Percentiles rank a stretch among this genome's conserved stretches.
These are phyloP conservation scores for Cantharis flavilabris DNA, from an alignment of 2,888 invertebrate genomes.

Conservation along the genomic window DNA sequence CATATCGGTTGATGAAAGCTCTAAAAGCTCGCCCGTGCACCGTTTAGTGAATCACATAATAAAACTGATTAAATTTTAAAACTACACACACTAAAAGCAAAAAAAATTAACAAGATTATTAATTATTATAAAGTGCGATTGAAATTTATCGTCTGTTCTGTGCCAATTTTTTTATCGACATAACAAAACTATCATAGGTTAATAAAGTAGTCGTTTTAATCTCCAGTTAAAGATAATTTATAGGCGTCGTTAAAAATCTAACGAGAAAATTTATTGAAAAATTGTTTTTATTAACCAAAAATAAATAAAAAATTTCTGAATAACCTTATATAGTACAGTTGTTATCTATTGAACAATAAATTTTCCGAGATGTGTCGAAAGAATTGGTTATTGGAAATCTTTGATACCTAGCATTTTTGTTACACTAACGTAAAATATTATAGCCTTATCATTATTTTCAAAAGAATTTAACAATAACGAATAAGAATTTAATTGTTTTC, in stretches of 20 bases:
- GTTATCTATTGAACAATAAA: slow-evolving; percentile 17
- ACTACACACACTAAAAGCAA: neutral
- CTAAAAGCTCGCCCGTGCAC: neutral
- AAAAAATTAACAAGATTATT: too few relatives aligned
- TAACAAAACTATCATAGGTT: neutral
- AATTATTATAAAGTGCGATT: neutral
- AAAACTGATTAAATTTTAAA: neutral
- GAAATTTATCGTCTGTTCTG: neutral
- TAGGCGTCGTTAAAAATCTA: neutral
- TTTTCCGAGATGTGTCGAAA: slow-evolving; percentile 19
- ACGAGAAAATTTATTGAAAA: neutral
- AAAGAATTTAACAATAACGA: neutral
- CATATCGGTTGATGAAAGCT: neutral
- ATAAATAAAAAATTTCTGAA: neutral
- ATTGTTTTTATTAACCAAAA: neutral
- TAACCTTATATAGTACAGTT: neutral
- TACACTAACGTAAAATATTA: neutral
- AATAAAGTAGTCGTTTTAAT: neutral
- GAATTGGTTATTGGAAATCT: slow-evolving; percentile 19
- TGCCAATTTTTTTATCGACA: neutral
- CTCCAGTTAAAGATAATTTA: neutral
- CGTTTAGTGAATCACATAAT: neutral
- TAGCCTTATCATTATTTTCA: neutral
- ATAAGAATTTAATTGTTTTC: neutral
- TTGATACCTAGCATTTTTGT: neutral